Conservation (phyloP, 2,113 vertebrate genomes). For the Pimephales promelas region DNA sequence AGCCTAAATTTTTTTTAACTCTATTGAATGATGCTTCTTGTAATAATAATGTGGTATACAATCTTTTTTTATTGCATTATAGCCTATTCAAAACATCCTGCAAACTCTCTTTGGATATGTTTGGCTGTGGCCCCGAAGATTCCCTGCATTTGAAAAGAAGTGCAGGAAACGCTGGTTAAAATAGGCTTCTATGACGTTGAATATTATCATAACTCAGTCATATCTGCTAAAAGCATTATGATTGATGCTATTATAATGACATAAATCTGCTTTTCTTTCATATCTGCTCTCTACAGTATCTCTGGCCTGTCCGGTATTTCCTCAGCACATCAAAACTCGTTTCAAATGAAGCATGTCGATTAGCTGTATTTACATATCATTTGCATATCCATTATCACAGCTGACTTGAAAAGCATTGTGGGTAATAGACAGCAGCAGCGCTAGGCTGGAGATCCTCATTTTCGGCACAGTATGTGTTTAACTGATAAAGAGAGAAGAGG, state of each 20-base stretch:
- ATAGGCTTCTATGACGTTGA: not conserved
- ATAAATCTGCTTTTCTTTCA: not conserved
- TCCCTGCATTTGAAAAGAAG: not conserved
- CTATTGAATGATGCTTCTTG: not conserved
- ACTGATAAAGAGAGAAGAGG: slow-evolving; percentile 33
- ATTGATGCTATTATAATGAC: slow-evolving; percentile 8
- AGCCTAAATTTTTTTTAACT: not conserved
- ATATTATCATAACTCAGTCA: not conserved
- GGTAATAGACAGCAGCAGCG: slow-evolving; percentile 25
- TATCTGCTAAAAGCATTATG: not conserved
- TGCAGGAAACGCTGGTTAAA: not conserved
- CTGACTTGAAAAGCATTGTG: slow-evolving; percentile 48
- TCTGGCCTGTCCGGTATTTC: not conserved
- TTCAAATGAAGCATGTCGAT: slow-evolving; percentile 38
- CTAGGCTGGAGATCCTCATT: slow-evolving; percentile 42
- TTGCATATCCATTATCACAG: slow-evolving; percentile 54
- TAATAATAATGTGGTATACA: not conserved
- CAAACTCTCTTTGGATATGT: not conserved
- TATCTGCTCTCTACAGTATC: not conserved
- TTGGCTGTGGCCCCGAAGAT: not conserved
- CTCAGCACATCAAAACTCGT: not conserved
- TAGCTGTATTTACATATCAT: slow-evolving; percentile 56
- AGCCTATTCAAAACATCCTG: not conserved
- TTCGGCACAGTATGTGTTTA: slow-evolving; percentile 51
- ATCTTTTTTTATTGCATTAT: not conserved